Evolutionary conservation across 2,888 invertebrate genomes (phyloP), one percentile per base, ranked within the genome.

Genomic region (Synergus itoensis): DNA sequence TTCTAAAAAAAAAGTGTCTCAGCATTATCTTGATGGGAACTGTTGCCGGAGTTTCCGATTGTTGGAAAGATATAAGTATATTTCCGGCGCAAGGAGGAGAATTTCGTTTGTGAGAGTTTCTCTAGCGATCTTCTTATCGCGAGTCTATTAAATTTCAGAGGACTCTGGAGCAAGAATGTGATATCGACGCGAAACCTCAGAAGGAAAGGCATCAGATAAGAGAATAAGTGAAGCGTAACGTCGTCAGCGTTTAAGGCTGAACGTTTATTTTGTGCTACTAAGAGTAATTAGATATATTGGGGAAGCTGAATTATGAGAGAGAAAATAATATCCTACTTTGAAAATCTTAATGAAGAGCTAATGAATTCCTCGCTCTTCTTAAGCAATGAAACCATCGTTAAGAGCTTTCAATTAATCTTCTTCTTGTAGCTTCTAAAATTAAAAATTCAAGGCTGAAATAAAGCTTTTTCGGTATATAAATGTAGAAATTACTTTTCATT

Each of bases 1-100:
- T 73, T 14, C 16, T 53, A 48, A 41, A 67, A 73, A 69, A 69
- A 73, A 53, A 73, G 73, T 73, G 53, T 73, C 69, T 73, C 36
- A 48, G 36, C 28, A 16, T 73, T 73, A 73, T 73, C 53, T 73
- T 16, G 73, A 73, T 73, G 73, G 36, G 28, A 73, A 73, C 48
- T 73, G 53, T 73, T 73, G 48, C 73, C 48, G 53, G 73, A 73
- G 73, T 73, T 73, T 53, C 73, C 73, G 73, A 73, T 73, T 53
- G 53, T 73, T 53, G 73, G 40, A 8, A 28, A 48, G 36, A 73
- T 69, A 69, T 7, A 45, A n/a, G 48, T 73, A 53, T 73, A 73
- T 53, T 73, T 73, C 73, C 73, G 73, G n/a, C 11, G 36, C 21
- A 28, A 53, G 18, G 53, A n/a, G n/a, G n/a, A 43, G 53, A 11